Base-by-base conservation (phyloP, 1,140 invertebrate genomes). In the Bombus confusus region DNA sequence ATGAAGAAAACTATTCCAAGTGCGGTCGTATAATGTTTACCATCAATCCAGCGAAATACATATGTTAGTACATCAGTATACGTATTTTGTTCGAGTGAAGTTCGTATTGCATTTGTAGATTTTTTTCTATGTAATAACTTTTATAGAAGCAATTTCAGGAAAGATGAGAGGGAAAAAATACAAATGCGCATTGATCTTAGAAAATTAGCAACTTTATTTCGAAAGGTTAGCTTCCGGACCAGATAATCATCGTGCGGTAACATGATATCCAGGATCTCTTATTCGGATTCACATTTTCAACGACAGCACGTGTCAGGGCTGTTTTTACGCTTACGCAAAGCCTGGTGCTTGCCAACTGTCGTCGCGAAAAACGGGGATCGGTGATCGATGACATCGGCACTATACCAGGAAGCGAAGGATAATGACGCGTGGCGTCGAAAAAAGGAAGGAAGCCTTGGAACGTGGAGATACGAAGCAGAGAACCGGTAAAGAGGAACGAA, bases 281-380 rank as follows among this genome's bases (percentile, higher is more conserved):
- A 4, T 80, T 80, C 13, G 77, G 78, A 66, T 69, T 80, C 78
- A 41, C 43, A 12, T 80, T 85, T 80, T 85, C 83, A 22, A 2
- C 28, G 18, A 22, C 68, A 52, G 83, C 83, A 72, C 68, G 77
- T 43, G 83, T 85, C 52, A 5, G 13, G 6, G 22, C 1, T 10
- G 62, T 77, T 83, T 57, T 76, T 83, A 64, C 43, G 69, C 37
- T 37, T 47, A 64, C 66, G 82, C 47, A 66, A 81, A 83, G 88
- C 81, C 83, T 84, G 80, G 89, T 89, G 84, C 84, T 82, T 72
- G 74, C 90, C 90, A 91, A 92, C 88, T 92, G 91, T 90, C 64
- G 15, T 75, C 39, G 83, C 75, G 85, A 77, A 86, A 88, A 85
- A 86, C 87, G 74, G 39, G 37, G 85, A 83, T 89, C 83, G 83